Evolutionary conservation across 2,797 vertebrate genomes (phyloP), one percentile per base, ranked within the genome.

Genomic region (Chelon auratus): DNA sequence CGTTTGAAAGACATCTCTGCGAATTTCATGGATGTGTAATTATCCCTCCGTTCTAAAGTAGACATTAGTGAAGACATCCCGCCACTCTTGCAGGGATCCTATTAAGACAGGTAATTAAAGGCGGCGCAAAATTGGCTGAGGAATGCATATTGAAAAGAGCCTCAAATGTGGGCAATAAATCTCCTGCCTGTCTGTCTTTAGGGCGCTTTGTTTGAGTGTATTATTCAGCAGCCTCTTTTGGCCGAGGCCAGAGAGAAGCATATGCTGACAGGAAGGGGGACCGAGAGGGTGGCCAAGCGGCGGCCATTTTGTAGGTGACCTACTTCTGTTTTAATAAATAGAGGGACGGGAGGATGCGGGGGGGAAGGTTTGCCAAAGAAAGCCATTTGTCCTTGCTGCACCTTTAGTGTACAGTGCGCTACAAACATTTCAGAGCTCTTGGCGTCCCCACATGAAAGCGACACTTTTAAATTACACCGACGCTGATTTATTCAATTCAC

Each of bases 101-200:
- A 93, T 93, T 91, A 91, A 81, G 87, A 89, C 91, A 90, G 88
- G 89, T 93, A 90, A 92, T 92, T 92, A 93, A 91, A 90, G 75
- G 83, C 68, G 30, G 71, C 2, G 67, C 78, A 20, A 66, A 89
- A 88, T 78, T 89, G 83, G 81, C 83, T 75, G 65, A 83, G 82
- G 58, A 71, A 77, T 68, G 80, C 75, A 78, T 81, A 77, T 82
- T 86, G 75, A 82, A 88, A 84, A 79, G 62, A 63, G 68, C 43
- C 62, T 85, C 62, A 78, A 89, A 91, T 81, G 85, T 69, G 75
- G 70, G 62, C 77, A 77, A 86, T 89, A 85, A 82, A 89, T 90
- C 83, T 86, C 80, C 73, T 40, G 76, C 61, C 82, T 72, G 80
- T 73, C 84, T 80, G 85, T 89, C 85, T 88, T 86, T 68, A 80